phyloP scores from a whole-genome alignment of 2,888 invertebrate genomes.

The Brachycybe producta region DNA sequence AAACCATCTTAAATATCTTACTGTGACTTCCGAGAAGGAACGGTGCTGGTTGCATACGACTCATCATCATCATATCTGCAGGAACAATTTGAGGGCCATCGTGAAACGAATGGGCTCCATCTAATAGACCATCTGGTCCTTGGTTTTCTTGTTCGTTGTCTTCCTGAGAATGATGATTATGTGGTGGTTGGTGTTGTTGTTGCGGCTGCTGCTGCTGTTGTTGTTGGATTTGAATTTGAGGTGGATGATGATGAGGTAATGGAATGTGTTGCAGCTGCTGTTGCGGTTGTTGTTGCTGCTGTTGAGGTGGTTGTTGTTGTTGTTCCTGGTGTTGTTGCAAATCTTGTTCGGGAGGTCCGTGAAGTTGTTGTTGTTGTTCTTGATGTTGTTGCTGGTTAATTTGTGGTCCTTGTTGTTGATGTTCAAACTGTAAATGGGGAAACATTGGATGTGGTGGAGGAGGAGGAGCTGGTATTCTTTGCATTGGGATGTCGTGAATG shows the following conservation, averaged over 20 bases:
- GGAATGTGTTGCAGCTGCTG: slow-evolving; percentile 6
- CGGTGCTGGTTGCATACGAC: neutral
- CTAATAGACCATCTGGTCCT: neutral
- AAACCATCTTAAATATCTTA: slow-evolving; percentile 1
- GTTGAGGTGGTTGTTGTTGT: slow-evolving; percentile 5
- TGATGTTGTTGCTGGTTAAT: neutral
- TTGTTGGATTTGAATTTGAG: neutral
- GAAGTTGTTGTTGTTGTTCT: slow-evolving; percentile 9
- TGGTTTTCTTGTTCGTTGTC: slow-evolving; percentile 4
- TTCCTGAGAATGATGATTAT: neutral
- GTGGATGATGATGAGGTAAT: neutral
- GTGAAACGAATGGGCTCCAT: slow-evolving; percentile 11
- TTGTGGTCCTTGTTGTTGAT: too few relatives aligned
- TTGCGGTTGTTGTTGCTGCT: slow-evolving; percentile 10
- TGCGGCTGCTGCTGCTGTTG: neutral
- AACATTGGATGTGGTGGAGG: too few relatives aligned
- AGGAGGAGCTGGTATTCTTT: neutral
- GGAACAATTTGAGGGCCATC: neutral
- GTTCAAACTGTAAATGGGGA: too few relatives aligned
- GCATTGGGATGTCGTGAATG: slow-evolving; percentile 10
- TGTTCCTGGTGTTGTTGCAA: slow-evolving; percentile 6
- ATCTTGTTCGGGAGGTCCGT: neutral
- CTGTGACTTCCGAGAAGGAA: slow-evolving; percentile 14
- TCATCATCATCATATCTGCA: slow-evolving; percentile 4
- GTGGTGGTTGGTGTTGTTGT: neutral